Base-by-base conservation (phyloP, 35 echinoderm and acorn worm species). In the Patiria miniata region DNA sequence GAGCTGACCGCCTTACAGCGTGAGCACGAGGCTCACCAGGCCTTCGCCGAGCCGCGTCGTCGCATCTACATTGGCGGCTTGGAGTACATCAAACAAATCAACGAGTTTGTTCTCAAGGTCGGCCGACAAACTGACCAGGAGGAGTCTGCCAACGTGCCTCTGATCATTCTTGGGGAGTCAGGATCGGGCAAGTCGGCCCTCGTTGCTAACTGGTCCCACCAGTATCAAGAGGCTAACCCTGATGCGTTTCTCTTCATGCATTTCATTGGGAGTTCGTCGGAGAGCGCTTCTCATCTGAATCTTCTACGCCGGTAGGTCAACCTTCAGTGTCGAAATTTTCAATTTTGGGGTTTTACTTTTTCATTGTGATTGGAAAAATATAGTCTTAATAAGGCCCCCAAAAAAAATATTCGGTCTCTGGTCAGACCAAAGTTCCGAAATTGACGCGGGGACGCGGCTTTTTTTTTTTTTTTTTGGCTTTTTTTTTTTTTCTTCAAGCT, bases 121-220 rank as follows among this genome's bases (percentile, higher is more conserved):
- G 47, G 73, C 21, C n/a, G 82, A 8, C 26, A 37, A 38, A 23
- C 7, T 0, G 42, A 4, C 4, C 4, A 47, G 4, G 42, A 12
- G 42, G 42, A 47, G 42, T 4, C 42, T 34, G 8, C 26, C 16
- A 73, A 73, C 65, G 29, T 0, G 2, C 95, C 95, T 0, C 83
- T 97, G 3, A 87, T 92, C 21, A 83, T 97, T 22, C 59, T 97
- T 18, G 95, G 95, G 4, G 78, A 87, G 76, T 97, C 91, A 0
- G 95, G 95, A n/a, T 93, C 90, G 1, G 95, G 95, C 8, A 97
- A 97, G 61, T 97, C 95, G 16, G 95, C 95, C 1, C 55, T 97
- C 51, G 84, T 97, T 7, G 95, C 95, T 28, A 97, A 97, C 36
- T 97, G 95, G 95, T 83, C 82, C 53, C 79, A 87, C 7, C 83